Evolutionary conservation across 2,888 invertebrate genomes (phyloP), one percentile per base, ranked within the genome.

Genomic region (Branchellion lobata): DNA sequence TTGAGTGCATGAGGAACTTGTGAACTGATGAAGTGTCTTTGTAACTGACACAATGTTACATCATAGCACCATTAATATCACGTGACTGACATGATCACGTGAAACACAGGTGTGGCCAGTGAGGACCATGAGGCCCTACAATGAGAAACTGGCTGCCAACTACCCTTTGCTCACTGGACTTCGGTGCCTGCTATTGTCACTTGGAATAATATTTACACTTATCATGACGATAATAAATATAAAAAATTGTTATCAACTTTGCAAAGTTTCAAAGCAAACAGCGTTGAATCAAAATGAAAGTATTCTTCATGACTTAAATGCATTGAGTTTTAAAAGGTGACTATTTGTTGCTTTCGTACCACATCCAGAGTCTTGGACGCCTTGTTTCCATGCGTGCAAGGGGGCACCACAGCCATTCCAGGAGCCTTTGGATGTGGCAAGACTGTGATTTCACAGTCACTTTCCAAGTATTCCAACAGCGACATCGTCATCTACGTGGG

Each of bases 341-440:
- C n/a, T n/a, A n/a, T n/a, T n/a, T n/a, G n/a, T n/a, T n/a, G n/a
- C n/a, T n/a, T n/a, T n/a, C n/a, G n/a, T n/a, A n/a, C n/a, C 71
- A 5, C 18, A 18, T 75, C 11, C 89, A 91, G 99, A 82, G 98
- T 99, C 76, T 90, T 99, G 82, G 99, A 99, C 90, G 94, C 98
- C 0, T 91, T 99, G 73, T 99, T 99, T 91, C 99, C 99, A 91
- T 96, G 96, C 87, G 97, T 98, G 31, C 96, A 96, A 89, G 98
- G 98, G 82, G 98, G 98, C 83, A 98, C 98, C 65, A 98, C 98
- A 1, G 97, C 97, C 86, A 97, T 98, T 89, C 97, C 97, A 85
- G 98, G 99, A 81, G 99, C 99, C 86, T 99, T 99, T 90, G 99
- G 99, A 88, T 99, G 99, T 89, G 99, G 99, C 85, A 99, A 99